These are phyloP conservation scores for Nothoprocta perdicaria DNA, from an alignment of 2,113 vertebrate genomes.

Conservation along the genomic window DNA sequence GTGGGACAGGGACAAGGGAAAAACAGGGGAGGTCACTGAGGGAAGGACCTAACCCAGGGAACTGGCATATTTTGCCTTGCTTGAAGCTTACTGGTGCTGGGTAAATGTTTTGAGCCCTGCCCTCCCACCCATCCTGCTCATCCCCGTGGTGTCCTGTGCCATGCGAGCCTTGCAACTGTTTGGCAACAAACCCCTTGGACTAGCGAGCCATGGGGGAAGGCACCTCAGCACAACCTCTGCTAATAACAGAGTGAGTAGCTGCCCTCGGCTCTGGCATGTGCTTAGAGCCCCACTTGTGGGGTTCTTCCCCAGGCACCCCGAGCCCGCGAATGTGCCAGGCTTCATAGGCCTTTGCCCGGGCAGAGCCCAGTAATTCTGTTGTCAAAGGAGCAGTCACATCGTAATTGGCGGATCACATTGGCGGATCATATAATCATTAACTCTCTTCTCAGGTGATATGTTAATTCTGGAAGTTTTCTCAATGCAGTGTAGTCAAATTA, in stretches of 20 bases:
- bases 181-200: neutral
- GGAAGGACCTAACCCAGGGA: neutral
- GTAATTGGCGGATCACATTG: neutral
- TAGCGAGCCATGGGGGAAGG: neutral
- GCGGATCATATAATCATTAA: neutral
- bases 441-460: neutral
- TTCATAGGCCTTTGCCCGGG: neutral
- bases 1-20: neutral
- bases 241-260: neutral
- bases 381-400: slow-evolving; percentile 9
- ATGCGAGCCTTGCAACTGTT: neutral
- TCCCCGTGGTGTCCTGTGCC: neutral
- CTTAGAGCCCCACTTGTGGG: neutral
- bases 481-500: neutral
- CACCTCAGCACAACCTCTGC: neutral
- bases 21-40: neutral
- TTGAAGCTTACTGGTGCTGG: neutral
- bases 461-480: neutral
- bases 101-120: neutral
- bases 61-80: neutral
- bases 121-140: neutral
- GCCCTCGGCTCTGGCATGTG: neutral
- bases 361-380: neutral
- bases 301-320: neutral
- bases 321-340: neutral